phyloP scores from a whole-genome alignment of 2,113 vertebrate species.

The Kryptolebias marmoratus region DNA sequence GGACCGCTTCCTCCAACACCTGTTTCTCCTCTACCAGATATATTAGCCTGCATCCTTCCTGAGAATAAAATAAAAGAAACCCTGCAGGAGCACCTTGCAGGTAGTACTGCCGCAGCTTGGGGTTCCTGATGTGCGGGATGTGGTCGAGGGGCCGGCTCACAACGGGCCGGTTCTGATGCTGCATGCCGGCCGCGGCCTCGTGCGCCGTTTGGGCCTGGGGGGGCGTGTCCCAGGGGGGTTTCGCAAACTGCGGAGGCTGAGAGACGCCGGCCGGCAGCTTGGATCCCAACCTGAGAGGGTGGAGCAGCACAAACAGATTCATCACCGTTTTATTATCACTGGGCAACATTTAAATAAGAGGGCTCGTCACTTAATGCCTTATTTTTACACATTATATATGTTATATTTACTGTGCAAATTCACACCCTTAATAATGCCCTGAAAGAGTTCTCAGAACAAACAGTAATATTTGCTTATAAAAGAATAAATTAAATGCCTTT shows the following conservation, averaged over 20 bases:
- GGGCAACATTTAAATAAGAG: background rate
- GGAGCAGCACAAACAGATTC: constrained; percentile 5
- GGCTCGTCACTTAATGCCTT: too few species aligned
- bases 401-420: background rate
- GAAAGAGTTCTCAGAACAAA: background rate
- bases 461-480: too few species aligned
- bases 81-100: constrained; percentile 70
- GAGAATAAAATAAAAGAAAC: background rate
- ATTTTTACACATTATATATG: background rate
- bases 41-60: background rate
- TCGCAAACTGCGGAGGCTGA: constrained; percentile 73
- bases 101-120: constrained; percentile 82
- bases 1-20: background rate
- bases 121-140: constrained; percentile 81
- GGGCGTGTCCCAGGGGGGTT: constrained; percentile 65
- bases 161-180: constrained; percentile 29
- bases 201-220: constrained; percentile 28
- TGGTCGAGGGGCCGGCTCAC: constrained; percentile 67
- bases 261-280: constrained; percentile 74
- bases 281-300: constrained; percentile 73
- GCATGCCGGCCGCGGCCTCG: constrained; percentile 28
- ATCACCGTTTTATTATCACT: background rate
- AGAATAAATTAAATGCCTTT: too few species aligned
- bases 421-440: background rate
- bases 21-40: background rate